These are phyloP conservation scores for Hemicentrotus pulcherrimus DNA, from an alignment of 35 echinoderm and acorn worm species.

Conservation along the genomic window DNA sequence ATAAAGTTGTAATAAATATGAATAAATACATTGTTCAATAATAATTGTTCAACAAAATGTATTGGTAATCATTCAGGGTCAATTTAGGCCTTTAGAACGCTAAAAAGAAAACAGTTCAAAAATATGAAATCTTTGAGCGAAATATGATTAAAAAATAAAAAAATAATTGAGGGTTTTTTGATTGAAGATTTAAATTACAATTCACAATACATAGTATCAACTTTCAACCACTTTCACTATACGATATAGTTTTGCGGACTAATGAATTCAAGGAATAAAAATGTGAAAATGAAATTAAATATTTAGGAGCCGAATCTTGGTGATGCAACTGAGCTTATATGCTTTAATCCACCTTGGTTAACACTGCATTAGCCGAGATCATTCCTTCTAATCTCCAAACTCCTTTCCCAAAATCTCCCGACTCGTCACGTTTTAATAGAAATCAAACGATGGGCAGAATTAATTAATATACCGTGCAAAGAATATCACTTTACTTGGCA, in stretches of 20 bases:
- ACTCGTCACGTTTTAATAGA: not conserved
- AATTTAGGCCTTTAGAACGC: not conserved
- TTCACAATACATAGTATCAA: not conserved
- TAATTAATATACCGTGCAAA: slow-evolving; percentile 17
- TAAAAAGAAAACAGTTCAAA: not conserved
- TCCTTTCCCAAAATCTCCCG: slow-evolving; percentile 9
- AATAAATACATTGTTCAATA: too few relatives aligned
- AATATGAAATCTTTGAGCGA: not conserved
- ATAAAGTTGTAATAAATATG: too few relatives aligned
- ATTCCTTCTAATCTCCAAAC: not conserved
- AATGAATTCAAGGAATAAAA: not conserved
- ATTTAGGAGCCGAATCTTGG: not conserved
- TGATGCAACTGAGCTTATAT: not conserved
- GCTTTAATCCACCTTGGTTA: slow-evolving; percentile 11
- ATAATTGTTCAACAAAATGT: not conserved
- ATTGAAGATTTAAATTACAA: not conserved
- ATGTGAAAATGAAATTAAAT: not conserved
- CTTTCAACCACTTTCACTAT: not conserved
- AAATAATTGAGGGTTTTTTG: not conserved
- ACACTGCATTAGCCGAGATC: not conserved
- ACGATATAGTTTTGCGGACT: not conserved
- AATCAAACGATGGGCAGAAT: slow-evolving; percentile 23
- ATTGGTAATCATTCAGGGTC: not conserved
- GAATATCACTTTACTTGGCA: slow-evolving; percentile 43
- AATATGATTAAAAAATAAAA: not conserved